These are phyloP conservation scores for Alcis repandata DNA, from an alignment of 2,888 invertebrate species.

Conservation along the genomic window DNA sequence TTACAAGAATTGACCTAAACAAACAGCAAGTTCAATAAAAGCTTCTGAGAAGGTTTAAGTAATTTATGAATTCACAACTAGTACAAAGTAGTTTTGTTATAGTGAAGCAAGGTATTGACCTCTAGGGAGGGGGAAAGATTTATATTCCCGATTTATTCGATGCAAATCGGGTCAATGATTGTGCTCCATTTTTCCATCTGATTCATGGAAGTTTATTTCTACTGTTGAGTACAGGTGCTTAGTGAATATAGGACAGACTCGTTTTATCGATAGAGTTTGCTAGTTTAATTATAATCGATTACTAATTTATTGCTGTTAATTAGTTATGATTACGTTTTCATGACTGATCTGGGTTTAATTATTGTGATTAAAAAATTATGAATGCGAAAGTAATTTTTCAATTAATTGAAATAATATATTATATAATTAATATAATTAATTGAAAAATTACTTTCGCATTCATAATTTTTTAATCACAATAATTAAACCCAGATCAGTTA, in stretches of 20 bases:
- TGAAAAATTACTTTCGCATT: too few relatives aligned
- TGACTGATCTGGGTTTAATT: too few relatives aligned
- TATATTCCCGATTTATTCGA: constrained; percentile 36
- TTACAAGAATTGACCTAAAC: too few relatives aligned
- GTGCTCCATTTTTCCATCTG: constrained; percentile 26
- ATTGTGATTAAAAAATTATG: too few relatives aligned
- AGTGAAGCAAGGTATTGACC: constrained; percentile 12
- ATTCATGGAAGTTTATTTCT: constrained; percentile 29
- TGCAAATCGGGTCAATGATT: constrained; percentile 35
- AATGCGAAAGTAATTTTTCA: too few relatives aligned
- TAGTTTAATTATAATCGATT: not conserved
- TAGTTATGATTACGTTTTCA: not conserved
- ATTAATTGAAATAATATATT: too few relatives aligned
- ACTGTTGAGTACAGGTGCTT: constrained; percentile 12
- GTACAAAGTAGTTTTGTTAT: not conserved
- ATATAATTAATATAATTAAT: too few relatives aligned
- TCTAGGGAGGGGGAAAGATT: constrained; percentile 31
- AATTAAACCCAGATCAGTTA: too few relatives aligned
- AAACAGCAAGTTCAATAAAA: too few relatives aligned
- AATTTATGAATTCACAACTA: too few relatives aligned
- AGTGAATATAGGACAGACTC: constrained; percentile 8
- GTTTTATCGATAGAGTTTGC: not conserved
- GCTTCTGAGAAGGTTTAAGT: too few relatives aligned
- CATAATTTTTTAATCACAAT: too few relatives aligned
- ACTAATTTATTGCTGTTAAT: not conserved